Conservation (phyloP, 1,140 invertebrate genomes). For the Hypothenemus hampei region DNA sequence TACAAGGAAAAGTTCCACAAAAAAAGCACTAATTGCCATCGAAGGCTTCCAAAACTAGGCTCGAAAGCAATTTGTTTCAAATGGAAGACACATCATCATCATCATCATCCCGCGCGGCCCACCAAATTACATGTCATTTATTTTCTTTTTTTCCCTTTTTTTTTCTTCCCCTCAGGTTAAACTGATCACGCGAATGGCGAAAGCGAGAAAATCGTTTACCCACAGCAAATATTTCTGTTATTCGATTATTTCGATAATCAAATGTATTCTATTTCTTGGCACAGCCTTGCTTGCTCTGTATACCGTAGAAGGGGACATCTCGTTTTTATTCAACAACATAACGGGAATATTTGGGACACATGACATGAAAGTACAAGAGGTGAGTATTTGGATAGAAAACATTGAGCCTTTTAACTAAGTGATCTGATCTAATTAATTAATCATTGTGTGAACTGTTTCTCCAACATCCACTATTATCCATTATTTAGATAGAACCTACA, state of each 20-base stretch:
- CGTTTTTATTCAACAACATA: constrained; percentile 52
- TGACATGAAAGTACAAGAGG: constrained; percentile 54
- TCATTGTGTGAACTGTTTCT: neutral
- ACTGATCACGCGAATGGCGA: constrained; percentile 49
- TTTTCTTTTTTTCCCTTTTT: constrained; percentile 63
- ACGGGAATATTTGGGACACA: constrained; percentile 51
- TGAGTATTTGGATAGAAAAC: constrained; percentile 35
- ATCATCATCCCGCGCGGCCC: too few species aligned
- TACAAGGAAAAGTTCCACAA: too few species aligned
- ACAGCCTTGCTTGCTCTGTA: constrained; percentile 54
- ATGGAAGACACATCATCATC: too few species aligned
- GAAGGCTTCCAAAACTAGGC: too few species aligned
- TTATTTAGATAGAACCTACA: constrained; percentile 18
- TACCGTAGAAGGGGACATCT: constrained; percentile 50
- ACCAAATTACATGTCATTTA: constrained; percentile 60
- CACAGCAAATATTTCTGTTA: constrained; percentile 65
- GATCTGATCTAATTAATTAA: neutral
- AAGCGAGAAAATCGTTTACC: constrained; percentile 53
- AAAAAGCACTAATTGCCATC: too few species aligned
- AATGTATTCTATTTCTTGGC: constrained; percentile 58
- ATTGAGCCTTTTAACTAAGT: neutral
- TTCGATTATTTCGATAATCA: constrained; percentile 62
- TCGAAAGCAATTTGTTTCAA: too few species aligned
- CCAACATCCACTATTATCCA: neutral
- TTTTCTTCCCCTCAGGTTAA: constrained; percentile 53